Conservation (phyloP, 1,140 invertebrate species). For the Drosophila willistoni region DNA sequence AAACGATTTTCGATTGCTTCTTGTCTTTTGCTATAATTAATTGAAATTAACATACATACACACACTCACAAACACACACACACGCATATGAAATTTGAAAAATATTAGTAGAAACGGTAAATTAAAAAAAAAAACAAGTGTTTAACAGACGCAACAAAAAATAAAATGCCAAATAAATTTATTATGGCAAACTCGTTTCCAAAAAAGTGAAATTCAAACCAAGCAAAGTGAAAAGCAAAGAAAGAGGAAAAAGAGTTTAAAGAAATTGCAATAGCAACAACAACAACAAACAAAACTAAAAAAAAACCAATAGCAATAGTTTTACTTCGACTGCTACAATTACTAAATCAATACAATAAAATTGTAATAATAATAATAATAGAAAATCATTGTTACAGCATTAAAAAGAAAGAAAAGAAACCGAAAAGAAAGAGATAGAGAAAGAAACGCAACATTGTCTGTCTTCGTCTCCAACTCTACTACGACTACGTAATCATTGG, state of each 20-base stretch:
- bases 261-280: conserved; percentile 33
- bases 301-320: neutral
- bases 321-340: conserved; percentile 26
- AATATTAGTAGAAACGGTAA: conserved; percentile 43
- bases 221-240: conserved; percentile 16
- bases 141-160: conserved; percentile 52
- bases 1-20: conserved; percentile 35
- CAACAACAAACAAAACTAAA: neutral
- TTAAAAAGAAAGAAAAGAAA: conserved; percentile 31
- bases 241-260: conserved; percentile 19
- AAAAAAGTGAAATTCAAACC: conserved; percentile 64
- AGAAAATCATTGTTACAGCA: conserved; percentile 71
- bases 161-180: conserved; percentile 55
- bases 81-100: conserved; percentile 10
- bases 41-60: neutral
- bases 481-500: conserved; percentile 71
- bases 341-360: conserved; percentile 60
- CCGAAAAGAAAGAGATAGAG: conserved; percentile 33
- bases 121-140: conserved; percentile 19
- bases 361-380: conserved; percentile 55
- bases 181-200: conserved; percentile 60
- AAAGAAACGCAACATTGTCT: conserved; percentile 40
- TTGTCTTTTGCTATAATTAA: conserved; percentile 13
- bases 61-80: neutral
- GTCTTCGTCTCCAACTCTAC: conserved; percentile 22